Evolutionary conservation across 1,140 invertebrate species (phyloP), one percentile per base, ranked within the genome.

Genomic region (Macrobrachium nipponense): DNA sequence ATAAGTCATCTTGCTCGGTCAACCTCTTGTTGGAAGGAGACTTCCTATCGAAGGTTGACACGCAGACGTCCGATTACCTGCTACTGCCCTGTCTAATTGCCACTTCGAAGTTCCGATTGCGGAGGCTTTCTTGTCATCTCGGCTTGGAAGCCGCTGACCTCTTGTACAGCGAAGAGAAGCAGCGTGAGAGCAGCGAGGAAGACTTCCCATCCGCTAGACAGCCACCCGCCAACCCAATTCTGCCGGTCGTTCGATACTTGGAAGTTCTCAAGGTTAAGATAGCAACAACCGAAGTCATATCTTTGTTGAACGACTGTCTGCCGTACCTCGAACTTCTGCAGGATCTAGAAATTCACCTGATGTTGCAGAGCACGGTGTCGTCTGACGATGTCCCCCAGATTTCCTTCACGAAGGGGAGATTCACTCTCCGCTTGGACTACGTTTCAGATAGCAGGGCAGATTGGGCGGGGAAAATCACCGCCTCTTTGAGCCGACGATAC

Each of bases 191-290:
- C n/a, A 58, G 44, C 12, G 73, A 76, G 3, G 73, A 76, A 36
- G 73, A 76, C 73, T 76, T 76, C 73, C 73, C 73, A 18, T 44
- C 18, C 4, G 73, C 59, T 18, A 76, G 73, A 44, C 73, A 76
- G n/a, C 15, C 44, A 5, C 44, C 73, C 17, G 12, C 59, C 8
- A 58, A 58, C 44, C 73, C n/a, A 12, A 58, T 43, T 36, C 51
- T 36, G 4, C 36, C 73, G 8, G 23, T 58, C 73, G 51, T 76
- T 58, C 73, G 73, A 10, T 76, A 76, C 44, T 18, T 76, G 8
- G 44, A 76, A n/a, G 36, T 59, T 8, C 44, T 76, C 5, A 76
- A 76, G 44, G 44, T 76, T 6, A 76, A 58, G 73, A 76, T 76
- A 58, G 51, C 73, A 14, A 23, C 44, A 18, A 20, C 51, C 11